These are phyloP conservation scores for Sylvia atricapilla DNA, from an alignment of 2,113 vertebrate species.

Conservation along the genomic window DNA sequence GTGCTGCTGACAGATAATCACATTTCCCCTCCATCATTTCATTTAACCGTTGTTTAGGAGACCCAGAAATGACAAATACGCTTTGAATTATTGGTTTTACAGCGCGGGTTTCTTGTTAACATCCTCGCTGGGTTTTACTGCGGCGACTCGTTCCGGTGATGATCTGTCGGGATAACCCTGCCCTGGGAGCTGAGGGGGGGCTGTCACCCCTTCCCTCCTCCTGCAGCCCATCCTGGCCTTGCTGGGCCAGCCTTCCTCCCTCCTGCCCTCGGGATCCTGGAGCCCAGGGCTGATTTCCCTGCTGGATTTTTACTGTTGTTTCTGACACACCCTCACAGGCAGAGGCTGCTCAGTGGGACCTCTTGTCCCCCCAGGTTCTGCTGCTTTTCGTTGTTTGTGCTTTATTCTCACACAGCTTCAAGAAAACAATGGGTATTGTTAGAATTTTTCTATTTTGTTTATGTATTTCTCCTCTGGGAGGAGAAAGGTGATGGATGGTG, in stretches of 20 bases:
- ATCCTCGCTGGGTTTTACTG: neutral
- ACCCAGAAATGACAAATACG: neutral
- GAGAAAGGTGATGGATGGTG: too few relatives aligned
- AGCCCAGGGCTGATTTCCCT: neutral
- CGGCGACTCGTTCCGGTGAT: neutral
- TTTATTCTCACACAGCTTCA: too few relatives aligned
- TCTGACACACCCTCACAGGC: fast-evolving
- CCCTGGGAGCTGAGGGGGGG: neutral
- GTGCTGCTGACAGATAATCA: neutral
- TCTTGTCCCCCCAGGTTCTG: neutral
- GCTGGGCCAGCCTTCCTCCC: neutral
- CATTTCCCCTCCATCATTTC: neutral
- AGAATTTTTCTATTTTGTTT: too few relatives aligned
- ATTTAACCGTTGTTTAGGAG: neutral
- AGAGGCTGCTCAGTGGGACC: neutral
- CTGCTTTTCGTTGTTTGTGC: too few relatives aligned
- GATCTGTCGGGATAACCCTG: neutral
- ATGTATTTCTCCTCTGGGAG: too few relatives aligned
- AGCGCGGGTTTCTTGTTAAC: neutral
- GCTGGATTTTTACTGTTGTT: neutral
- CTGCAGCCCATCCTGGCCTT: too few relatives aligned
- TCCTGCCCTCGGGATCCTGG: fast-evolving
- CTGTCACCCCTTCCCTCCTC: neutral
- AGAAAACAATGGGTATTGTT: too few relatives aligned
- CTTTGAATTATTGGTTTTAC: neutral